phyloP scores from a whole-genome alignment of 1,140 invertebrate genomes.

The Ylistrum balloti region DNA sequence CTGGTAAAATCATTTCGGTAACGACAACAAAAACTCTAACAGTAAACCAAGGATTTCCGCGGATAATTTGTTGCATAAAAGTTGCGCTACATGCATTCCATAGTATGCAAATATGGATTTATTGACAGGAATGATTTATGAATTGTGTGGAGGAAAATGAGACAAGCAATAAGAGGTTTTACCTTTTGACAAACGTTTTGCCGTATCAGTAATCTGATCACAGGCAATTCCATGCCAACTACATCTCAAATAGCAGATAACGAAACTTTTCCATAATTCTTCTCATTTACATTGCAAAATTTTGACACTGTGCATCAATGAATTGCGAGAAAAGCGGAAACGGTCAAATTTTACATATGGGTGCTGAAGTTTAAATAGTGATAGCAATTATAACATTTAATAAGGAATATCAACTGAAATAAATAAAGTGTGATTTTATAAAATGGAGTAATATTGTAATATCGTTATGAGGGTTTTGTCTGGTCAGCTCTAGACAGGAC shows the following conservation, averaged over 20 bases:
- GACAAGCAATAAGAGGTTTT: neutral
- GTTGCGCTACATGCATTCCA: neutral
- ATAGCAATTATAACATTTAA: neutral
- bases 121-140: neutral
- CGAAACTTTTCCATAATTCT: neutral
- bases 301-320: neutral
- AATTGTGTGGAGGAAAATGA: neutral
- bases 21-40: neutral
- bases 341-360: neutral
- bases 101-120: constrained; percentile 2
- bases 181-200: neutral
- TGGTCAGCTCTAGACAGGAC: neutral
- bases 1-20: constrained; percentile 20
- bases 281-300: constrained; percentile 3
- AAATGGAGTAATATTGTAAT: neutral
- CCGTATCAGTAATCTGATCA: neutral
- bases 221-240: neutral
- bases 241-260: neutral
- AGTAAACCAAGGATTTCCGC: neutral
- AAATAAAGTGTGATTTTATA: no score
- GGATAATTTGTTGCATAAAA: constrained; percentile 3
- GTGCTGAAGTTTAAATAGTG: neutral
- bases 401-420: neutral
- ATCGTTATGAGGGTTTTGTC: neutral
- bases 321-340: neutral